These are phyloP conservation scores for Rhinoderma darwinii DNA, from an alignment of 2,113 vertebrate genomes.

Conservation along the genomic window DNA sequence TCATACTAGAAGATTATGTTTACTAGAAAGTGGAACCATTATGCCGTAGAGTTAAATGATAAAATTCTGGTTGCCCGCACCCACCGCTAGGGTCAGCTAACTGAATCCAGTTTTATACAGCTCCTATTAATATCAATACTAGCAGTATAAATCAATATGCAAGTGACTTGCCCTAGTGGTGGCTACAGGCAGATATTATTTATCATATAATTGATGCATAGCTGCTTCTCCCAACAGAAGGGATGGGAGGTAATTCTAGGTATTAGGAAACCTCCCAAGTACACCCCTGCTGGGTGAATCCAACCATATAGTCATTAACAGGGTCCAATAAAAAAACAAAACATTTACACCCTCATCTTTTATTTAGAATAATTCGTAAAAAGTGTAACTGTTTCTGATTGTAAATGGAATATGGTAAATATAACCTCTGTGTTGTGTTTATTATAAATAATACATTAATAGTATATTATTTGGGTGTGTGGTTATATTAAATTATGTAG, in stretches of 20 bases:
- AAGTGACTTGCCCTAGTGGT: not conserved
- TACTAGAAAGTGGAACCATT: no score
- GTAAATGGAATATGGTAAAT: not conserved
- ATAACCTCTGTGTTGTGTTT: not conserved
- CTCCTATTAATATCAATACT: not conserved
- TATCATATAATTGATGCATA: not conserved
- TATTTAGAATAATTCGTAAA: not conserved
- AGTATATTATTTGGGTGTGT: constrained; percentile 15
- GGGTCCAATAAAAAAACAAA: not conserved
- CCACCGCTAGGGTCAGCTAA: not conserved
- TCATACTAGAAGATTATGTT: no score
- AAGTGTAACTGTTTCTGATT: not conserved
- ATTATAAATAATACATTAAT: not conserved
- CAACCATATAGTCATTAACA: not conserved
- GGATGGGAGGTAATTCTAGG: not conserved
- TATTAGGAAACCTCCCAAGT: not conserved
- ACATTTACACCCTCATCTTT: not conserved
- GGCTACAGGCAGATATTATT: not conserved
- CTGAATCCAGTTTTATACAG: not conserved
- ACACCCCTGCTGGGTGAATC: not conserved
- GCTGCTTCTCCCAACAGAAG: not conserved
- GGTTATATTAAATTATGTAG: constrained; percentile 3
- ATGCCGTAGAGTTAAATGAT: not conserved
- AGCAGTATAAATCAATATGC: not conserved
- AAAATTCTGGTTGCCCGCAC: not conserved